These are phyloP conservation scores for Synodontis membranacea DNA, from an alignment of 2,113 vertebrate genomes.

Conservation along the genomic window DNA sequence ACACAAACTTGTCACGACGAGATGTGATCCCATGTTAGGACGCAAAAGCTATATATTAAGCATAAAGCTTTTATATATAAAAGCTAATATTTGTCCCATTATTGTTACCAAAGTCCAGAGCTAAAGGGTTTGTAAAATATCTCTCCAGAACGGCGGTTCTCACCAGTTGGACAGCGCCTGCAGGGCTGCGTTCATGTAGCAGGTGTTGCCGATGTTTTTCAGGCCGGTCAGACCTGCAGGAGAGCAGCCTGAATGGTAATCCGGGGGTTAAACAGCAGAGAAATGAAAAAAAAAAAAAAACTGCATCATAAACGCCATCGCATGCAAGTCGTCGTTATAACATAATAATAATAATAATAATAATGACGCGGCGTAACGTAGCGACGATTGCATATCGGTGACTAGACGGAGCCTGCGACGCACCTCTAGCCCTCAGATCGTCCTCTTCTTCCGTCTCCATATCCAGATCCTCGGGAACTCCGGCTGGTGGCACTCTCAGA, in stretches of 20 bases:
- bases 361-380: too few species aligned
- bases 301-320: too few species aligned
- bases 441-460: conserved; percentile 92
- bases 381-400: too few species aligned
- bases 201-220: conserved; percentile 99
- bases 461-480: conserved; percentile 87
- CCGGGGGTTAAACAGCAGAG: not conserved
- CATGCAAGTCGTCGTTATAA: not conserved
- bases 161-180: conserved; percentile 99
- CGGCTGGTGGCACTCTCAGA: conserved; percentile 82
- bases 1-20: not conserved
- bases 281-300: too few species aligned
- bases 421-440: conserved; percentile 87
- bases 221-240: conserved; percentile 89
- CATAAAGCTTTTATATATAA: too few species aligned
- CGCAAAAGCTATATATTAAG: not conserved
- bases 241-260: conserved; percentile 2
- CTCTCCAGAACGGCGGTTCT: conserved; percentile 50
- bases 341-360: too few species aligned
- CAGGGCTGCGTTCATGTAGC: conserved; percentile 98
- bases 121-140: not conserved
- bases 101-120: not conserved
- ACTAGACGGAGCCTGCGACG: not conserved
- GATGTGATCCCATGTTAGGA: not conserved
- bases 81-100: not conserved